Base-by-base conservation (phyloP, 2,888 invertebrate species). In the Arge pagana region DNA sequence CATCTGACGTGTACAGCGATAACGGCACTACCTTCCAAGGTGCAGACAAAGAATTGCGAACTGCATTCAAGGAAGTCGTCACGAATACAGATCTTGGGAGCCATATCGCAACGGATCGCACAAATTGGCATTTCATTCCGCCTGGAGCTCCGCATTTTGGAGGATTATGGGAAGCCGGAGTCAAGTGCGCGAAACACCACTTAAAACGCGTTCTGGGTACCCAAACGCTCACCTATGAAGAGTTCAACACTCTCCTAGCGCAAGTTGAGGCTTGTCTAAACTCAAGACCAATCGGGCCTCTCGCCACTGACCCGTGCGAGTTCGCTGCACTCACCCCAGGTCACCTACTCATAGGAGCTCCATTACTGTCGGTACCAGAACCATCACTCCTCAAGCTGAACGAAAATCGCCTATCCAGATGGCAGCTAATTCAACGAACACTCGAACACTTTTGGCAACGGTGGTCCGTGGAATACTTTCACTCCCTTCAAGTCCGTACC, bases 101-200 rank as follows among this genome's bases (percentile, higher is more conserved):
- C 2, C 10, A 48, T 18, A 0, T 63, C n/a, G 39, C 58, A 0
- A 48, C 41, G 4, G 50, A 60, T 4, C 53, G 55, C 1, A 62
- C 65, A 6, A 36, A 53, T 3, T 76, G 72, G 71, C 59, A 69
- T 24, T 77, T 73, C 41, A 67, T 63, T 18, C 71, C 71, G 3
- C 67, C 70, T 3, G 51, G 52, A 18, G 60, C 67, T 3, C 67
- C 71, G 1, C 67, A 75, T 45, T 67, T 68, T 35, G 69, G 73
- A 2, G 71, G 71, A 1, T 42, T 72, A 3, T 74, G 70, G 67
- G 71, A 75, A 49, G 64, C 68, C 0, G 66, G 63, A 3, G 67
- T 75, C 0, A 69, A 70, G 31, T 64, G 62, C 0, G 52, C 63
- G 0, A 76, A 74, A 53, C 60, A 56, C 50, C 70, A 53, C 15